phyloP scores from a whole-genome alignment of 1,140 invertebrate genomes.

The Bombus impatiens region DNA sequence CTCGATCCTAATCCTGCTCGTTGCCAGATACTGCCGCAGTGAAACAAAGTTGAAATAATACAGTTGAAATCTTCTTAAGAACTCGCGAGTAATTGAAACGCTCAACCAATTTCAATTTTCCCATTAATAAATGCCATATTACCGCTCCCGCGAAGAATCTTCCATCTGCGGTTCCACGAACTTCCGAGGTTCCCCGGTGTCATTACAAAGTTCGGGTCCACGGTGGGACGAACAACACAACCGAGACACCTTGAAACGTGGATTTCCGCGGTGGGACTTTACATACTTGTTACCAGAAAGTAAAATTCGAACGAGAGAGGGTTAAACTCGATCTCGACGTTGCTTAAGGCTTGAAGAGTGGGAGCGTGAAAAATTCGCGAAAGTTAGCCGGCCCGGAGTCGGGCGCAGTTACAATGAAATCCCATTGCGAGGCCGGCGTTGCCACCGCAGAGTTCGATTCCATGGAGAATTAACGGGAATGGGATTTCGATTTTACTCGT shows the following conservation, averaged over 20 bases:
- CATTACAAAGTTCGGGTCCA: background rate
- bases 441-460: constrained; percentile 76
- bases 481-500: constrained; percentile 78
- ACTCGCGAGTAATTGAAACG: background rate
- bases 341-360: background rate
- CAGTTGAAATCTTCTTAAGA: too few relatives aligned
- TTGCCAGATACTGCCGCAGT: too few relatives aligned
- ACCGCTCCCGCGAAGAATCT: too few relatives aligned
- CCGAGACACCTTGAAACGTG: background rate
- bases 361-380: constrained; percentile 33
- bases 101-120: constrained; percentile 15
- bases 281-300: background rate
- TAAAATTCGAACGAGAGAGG: background rate
- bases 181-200: background rate
- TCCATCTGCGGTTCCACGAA: background rate
- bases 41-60: too few relatives aligned
- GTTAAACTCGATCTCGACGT: constrained; percentile 1
- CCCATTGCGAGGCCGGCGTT: constrained; percentile 69
- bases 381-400: constrained; percentile 18
- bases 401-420: constrained; percentile 74
- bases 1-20: too few relatives aligned
- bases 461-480: constrained; percentile 79
- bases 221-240: too few relatives aligned
- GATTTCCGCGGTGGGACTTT: background rate
- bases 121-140: constrained; percentile 32